A percentile compares a stretch with the other conserved stretches of the same genome.
These are phyloP conservation scores for Aphaenogaster ashmeadi DNA, from an alignment of 1,140 invertebrate species.

Conservation along the genomic window DNA sequence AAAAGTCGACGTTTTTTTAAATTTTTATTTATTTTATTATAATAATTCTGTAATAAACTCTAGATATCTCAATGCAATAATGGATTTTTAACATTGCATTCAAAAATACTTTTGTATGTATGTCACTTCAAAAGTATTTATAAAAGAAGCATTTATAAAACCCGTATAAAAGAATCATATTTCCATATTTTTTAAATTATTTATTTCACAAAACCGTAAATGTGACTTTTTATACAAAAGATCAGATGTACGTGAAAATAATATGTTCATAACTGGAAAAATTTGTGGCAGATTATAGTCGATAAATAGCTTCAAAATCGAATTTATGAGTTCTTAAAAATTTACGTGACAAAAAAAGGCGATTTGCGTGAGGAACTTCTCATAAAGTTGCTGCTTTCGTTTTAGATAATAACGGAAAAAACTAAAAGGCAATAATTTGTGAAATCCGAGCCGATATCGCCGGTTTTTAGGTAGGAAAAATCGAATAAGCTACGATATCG, in stretches of 20 bases:
- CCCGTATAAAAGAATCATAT: neutral
- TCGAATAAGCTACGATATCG: conserved; percentile 39
- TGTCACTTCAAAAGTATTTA: neutral
- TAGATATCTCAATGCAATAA: neutral
- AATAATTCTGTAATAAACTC: neutral
- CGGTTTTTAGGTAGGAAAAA: conserved; percentile 24
- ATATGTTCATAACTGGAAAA: neutral
- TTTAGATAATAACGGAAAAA: neutral
- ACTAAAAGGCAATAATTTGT: conserved; percentile 38
- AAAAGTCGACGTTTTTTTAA: neutral
- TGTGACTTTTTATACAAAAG: neutral
- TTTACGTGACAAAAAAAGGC: neutral
- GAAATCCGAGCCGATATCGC: neutral
- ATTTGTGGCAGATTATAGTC: neutral
- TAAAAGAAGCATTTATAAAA: neutral
- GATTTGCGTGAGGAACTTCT: conserved; percentile 5
- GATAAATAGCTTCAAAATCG: neutral
- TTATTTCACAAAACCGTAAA: neutral
- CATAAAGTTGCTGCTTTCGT: conserved; percentile 30
- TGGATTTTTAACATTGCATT: neutral
- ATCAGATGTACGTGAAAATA: neutral
- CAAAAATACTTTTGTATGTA: neutral
- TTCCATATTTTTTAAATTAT: neutral
- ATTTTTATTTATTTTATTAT: neutral
- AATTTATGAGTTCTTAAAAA: neutral